Conservation (phyloP, 2,888 invertebrate genomes). For the Tipula helvola region DNA sequence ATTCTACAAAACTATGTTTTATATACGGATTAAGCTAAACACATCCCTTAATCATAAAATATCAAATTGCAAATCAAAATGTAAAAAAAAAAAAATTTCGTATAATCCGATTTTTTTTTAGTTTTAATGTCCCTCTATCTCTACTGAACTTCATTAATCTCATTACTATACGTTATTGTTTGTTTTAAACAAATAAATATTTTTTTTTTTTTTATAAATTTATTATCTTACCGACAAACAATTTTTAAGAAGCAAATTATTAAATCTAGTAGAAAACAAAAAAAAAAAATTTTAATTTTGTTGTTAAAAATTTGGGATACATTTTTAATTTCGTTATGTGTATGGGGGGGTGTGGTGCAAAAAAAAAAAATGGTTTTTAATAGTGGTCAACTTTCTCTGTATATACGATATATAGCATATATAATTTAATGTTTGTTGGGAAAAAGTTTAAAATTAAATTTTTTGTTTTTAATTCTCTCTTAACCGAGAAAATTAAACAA, state of each 20-base stretch:
- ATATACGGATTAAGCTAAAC: neutral
- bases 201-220: neutral
- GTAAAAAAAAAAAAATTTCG: neutral
- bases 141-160: neutral
- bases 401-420: neutral
- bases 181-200: neutral
- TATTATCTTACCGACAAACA: neutral
- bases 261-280: neutral
- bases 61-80: neutral
- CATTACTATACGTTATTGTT: neutral
- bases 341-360: neutral
- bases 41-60: neutral
- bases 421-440: neutral
- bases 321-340: neutral
- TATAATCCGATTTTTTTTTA: neutral
- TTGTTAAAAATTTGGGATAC: neutral
- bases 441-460: neutral
- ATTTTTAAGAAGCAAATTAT: neutral
- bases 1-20: neutral
- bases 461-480: neutral
- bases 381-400: neutral
- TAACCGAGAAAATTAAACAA: neutral
- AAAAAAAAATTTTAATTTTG: neutral
- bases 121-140: neutral
- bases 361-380: neutral